Percentiles rank a stretch among this genome's conserved stretches.
Evolutionary conservation across 2,888 invertebrate species (phyloP).

Genomic region (Heteromurus nitidus): DNA sequence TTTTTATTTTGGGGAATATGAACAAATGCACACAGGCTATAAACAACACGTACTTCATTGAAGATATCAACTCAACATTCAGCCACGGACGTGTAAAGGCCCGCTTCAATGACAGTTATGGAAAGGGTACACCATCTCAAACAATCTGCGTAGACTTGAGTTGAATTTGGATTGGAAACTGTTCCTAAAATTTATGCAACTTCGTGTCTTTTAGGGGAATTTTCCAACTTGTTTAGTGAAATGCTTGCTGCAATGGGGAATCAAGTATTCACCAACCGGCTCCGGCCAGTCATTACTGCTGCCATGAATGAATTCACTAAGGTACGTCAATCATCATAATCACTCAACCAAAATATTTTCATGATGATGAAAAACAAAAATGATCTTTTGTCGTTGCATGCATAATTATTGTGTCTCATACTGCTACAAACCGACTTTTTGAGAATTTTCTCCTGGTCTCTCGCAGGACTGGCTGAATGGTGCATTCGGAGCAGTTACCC

Average conservation of each 20-base stretch:
- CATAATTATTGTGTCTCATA: too few relatives aligned
- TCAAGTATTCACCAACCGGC: slow-evolving; percentile 65
- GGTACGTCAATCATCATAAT: slow-evolving; percentile 23
- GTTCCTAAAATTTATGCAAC: too few relatives aligned
- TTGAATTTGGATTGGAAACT: too few relatives aligned
- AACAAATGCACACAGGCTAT: slow-evolving; percentile 23
- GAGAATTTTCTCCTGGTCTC: not conserved
- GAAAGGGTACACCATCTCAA: slow-evolving; percentile 28
- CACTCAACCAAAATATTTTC: not conserved
- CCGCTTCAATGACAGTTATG: slow-evolving; percentile 57
- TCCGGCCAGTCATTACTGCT: slow-evolving; percentile 63
- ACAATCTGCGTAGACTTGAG: not conserved
- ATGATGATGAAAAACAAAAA: not conserved
- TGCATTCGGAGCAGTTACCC: slow-evolving; percentile 58
- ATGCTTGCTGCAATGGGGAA: slow-evolving; percentile 66
- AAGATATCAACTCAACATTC: slow-evolving; percentile 61
- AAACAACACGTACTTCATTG: slow-evolving; percentile 57
- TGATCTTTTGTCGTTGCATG: too few relatives aligned
- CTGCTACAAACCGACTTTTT: slow-evolving; percentile 8
- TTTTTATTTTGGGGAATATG: not conserved
- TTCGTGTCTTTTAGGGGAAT: slow-evolving; percentile 45
- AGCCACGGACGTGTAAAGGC: slow-evolving; percentile 61
- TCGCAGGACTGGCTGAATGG: slow-evolving; percentile 63
- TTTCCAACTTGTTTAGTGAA: slow-evolving; percentile 59
- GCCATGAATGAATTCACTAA: slow-evolving; percentile 67